Evolutionary conservation across 2,797 vertebrate species (phyloP), one percentile per base, ranked within the genome.

Genomic region (Salmo trutta): DNA sequence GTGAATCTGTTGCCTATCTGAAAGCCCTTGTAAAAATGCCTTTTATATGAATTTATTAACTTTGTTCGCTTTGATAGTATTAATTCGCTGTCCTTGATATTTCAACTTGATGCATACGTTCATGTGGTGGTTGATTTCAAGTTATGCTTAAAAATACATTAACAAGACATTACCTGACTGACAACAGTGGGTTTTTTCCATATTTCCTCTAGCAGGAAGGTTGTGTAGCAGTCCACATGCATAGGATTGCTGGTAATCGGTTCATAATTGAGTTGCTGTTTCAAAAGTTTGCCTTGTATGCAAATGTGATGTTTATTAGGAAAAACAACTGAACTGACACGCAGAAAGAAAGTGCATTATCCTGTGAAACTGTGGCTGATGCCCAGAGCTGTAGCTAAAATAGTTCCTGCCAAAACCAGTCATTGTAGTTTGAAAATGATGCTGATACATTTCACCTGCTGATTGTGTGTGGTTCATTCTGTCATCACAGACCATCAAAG

Each of bases 291-390:
- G 82, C 79, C 65, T 54, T 73, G 68, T 78, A 56, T 79, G 77
- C 84, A 67, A 80, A 80, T 81, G 72, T 84, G 68, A 90, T 86
- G 69, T 76, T 51, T 67, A 74, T 84, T 82, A 82, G 80, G 10
- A 47, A 41, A 47, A 47, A 85, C 76, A 83, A 41, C 21, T 64
- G 41, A 47, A 47, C 10, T 47, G 41, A 47, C 41, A 47, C 10
- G 62, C 81, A 77, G 56, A 64, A 75, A 73, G 59, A 71, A 27
- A 62, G 64, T 71, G 66, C 79, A 77, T 75, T 75, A 71, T 71
- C 24, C 56, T 76, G 53, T 82, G 69, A 75, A 75, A 78, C 56
- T 74, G 71, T 71, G 66, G 27, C 80, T 65, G 71, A 71, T 14
- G 84, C 76, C 64, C 83, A 78, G 70, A 76, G 76, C 66, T 77